These are phyloP conservation scores for Orchesellides sinensis DNA, from an alignment of 2,888 invertebrate genomes.

Conservation along the genomic window DNA sequence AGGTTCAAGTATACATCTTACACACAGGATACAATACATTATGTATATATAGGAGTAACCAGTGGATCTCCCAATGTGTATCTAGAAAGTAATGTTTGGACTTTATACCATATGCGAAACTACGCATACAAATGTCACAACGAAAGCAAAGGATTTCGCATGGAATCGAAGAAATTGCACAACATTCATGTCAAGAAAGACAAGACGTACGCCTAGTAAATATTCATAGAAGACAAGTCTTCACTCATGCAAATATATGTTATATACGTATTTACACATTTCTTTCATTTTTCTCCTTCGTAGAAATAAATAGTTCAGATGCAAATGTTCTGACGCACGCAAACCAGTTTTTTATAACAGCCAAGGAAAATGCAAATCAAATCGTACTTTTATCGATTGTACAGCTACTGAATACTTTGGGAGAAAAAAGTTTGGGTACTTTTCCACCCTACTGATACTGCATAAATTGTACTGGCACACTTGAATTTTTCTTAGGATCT, in stretches of 20 bases:
- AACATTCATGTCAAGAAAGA: slow-evolving; percentile 31
- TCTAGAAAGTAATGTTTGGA: no score
- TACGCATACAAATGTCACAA: slow-evolving; percentile 28
- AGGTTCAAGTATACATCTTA: no score
- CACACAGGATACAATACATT: no score
- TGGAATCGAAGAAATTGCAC: slow-evolving; percentile 50
- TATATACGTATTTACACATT: not conserved
- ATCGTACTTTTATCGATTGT: slow-evolving; percentile 56
- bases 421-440: not conserved
- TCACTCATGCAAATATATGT: no score
- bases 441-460: no score
- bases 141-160: slow-evolving; percentile 30
- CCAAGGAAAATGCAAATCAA: slow-evolving; percentile 54
- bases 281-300: not conserved
- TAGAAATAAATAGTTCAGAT: not conserved
- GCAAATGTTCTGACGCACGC: not conserved
- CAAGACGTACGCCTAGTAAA: not conserved
- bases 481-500: no score
- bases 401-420: not conserved
- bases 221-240: not conserved
- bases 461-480: no score
- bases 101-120: not conserved
- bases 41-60: no score
- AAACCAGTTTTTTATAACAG: no score
- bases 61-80: no score